Base-by-base conservation (phyloP, 2,797 vertebrate genomes). In the Xenopus petersii region DNA sequence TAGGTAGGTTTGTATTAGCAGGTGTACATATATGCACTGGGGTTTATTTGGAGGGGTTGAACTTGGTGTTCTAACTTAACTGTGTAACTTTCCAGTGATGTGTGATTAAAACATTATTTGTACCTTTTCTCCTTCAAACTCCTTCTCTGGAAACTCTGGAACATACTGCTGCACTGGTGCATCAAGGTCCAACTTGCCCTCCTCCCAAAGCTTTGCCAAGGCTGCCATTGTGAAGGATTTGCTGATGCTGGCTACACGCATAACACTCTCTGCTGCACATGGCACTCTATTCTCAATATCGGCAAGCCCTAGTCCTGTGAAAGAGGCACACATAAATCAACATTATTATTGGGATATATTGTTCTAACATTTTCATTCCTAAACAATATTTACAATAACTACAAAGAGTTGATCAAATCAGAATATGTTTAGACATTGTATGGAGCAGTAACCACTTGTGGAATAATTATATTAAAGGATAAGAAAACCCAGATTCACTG, bases 161-260 rank as follows among this genome's bases (percentile, higher is more conserved):
- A 99, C 93, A 0, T 98, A 98, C 80, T 94, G 93, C 82, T 99
- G 98, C 76, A 99, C 93, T 0, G 97, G 94, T 58, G 87, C 87
- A 79, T 99, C 98, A 0, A 98, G 93, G 83, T 99, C 94, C 65
- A 99, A 86, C 71, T 93, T 95, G 4, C 95, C 95, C 12, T 95
- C 91, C 75, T 98, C 95, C 88, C 94, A 96, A n/a, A 98, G 51
- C 68, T 93, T 95, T 15, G 94, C 95, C 56, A 93, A 90, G 74
- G 97, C 97, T 58, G 94, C 89, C 81, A 95, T 92, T 0, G 97
- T 98, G 48, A 99, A 93, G 66, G 95, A 90, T 83, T 99, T 99
- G 90, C 98, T 98, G 89, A 99, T 95, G 80, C 98, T 99, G 80
- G 97, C 98, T 5, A 99, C 95, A 46, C 97, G 91, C 95, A 99